phyloP scores from a whole-genome alignment of 2,888 invertebrate genomes.

The Drosophila prostipennis region DNA sequence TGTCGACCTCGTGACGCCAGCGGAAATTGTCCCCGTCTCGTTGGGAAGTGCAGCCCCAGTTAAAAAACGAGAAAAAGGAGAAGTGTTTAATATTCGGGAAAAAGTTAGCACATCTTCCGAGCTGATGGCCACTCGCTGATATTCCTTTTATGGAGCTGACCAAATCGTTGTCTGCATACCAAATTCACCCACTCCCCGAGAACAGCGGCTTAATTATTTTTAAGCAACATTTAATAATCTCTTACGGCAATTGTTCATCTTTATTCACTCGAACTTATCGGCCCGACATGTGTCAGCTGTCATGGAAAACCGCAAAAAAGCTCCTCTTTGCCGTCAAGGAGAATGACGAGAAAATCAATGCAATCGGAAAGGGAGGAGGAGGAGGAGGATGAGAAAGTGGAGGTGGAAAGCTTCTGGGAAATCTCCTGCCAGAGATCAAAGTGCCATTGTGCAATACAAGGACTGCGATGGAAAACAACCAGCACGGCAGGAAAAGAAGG shows the following conservation, averaged over 20 bases:
- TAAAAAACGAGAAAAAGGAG: neutral
- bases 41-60: constrained; percentile 20
- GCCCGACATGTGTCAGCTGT: constrained; percentile 50
- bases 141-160: constrained; percentile 38
- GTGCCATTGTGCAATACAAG: constrained; percentile 53
- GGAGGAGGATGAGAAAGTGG: neutral
- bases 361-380: neutral
- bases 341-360: constrained; percentile 40
- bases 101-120: constrained; percentile 48
- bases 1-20: constrained; percentile 44
- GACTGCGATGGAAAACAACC: constrained; percentile 18
- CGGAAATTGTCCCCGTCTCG: constrained; percentile 34
- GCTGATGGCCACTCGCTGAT: constrained; percentile 40
- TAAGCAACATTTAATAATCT: constrained; percentile 49
- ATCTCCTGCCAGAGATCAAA: constrained; percentile 50
- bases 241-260: constrained; percentile 46
- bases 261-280: constrained; percentile 42
- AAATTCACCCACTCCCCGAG: constrained; percentile 6
- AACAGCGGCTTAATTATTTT: constrained; percentile 42
- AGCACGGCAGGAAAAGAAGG: constrained; percentile 6
- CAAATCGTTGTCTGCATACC: constrained; percentile 47
- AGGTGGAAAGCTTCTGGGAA: constrained; percentile 23
- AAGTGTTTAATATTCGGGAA: constrained; percentile 46
- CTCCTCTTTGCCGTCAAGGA: constrained; percentile 12
- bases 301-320: constrained; percentile 36